phyloP scores from a whole-genome alignment of 2,797 vertebrate genomes.

The Pachyuromys duprasi region DNA sequence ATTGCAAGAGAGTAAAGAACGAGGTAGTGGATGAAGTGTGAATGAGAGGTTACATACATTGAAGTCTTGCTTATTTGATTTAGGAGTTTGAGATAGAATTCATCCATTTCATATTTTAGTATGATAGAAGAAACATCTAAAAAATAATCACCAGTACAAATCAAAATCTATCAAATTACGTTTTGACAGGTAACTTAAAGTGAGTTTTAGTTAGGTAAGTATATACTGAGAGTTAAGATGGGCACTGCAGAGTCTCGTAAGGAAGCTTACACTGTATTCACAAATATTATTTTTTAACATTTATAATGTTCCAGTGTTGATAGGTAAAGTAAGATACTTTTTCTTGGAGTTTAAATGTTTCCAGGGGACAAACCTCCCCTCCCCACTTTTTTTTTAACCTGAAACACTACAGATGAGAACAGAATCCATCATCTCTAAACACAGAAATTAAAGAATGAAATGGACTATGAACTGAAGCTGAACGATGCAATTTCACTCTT shows the following conservation, averaged over 20 bases:
- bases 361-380: conserved; percentile 51
- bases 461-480: conserved; percentile 61
- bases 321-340: conserved; percentile 6
- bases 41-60: conserved; percentile 69
- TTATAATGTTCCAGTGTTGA: background rate
- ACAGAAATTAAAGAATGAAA: conserved; percentile 78
- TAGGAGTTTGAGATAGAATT: conserved; percentile 73
- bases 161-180: conserved; percentile 52
- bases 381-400: conserved; percentile 55
- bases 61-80: conserved; percentile 84
- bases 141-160: conserved; percentile 52
- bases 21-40: conserved; percentile 70
- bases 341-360: conserved; percentile 63
- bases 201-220: conserved; percentile 22
- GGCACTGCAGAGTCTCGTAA: background rate
- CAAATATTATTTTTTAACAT: conserved; percentile 28
- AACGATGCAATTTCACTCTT: conserved; percentile 71
- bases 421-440: conserved; percentile 69
- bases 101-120: conserved; percentile 61
- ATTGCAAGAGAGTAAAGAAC: conserved; percentile 77
- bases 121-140: conserved; percentile 56
- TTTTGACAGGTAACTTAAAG: conserved; percentile 42
- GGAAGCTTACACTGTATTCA: background rate
- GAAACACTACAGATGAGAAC: conserved; percentile 43
- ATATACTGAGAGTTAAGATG: background rate